Base-by-base conservation (phyloP, 2,113 vertebrate genomes). In the Pygoscelis adeliae region DNA sequence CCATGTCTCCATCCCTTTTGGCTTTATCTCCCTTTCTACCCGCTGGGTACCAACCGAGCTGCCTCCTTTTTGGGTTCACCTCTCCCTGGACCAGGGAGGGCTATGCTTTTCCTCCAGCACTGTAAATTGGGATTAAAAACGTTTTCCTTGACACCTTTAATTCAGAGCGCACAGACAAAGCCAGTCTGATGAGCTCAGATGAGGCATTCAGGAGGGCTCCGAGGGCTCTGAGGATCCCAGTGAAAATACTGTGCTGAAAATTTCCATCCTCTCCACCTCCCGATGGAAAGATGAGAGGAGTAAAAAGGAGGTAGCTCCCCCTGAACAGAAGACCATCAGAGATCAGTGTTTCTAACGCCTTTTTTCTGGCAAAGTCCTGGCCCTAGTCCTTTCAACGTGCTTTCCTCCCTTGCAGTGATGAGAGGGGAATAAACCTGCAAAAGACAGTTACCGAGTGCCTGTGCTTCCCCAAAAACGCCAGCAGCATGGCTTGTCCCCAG, bases 11-110 rank as follows among this genome's bases (percentile, higher is more conserved):
- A n/a, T 14, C 34, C 13, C 29, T 42, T 66, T 69, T 6, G 10
- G 38, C 16, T 79, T 63, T 19, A 14, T 38, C n/a, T 63, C 15
- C 61, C n/a, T 46, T 82, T 40, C 40, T 8, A n/a, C 29, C 38
- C n/a, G n/a, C 4, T 0, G 0, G 19, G 17, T 47, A 17, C 17
- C 59, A 32, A 13, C 8, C 0, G 1, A 66, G 49, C 27, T 50
- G 25, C n/a, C 56, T 80, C 26, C 17, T 1, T 1, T 32, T 22
- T 0, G 1, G 22, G 34, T 52, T 82, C 42, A 26, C 6, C 40
- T 36, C 30, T 4, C 49, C 65, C 40, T 4, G 44, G 38, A 27
- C 13, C 9, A 6, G 9, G 21, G 36, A 21, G 23, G 29, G 46
- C 40, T 38, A 16, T 0, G 4, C 10, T 91, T 61, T 74, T 9